Evolutionary conservation across 1,140 invertebrate genomes (phyloP).

Genomic region (Venturia canescens): DNA sequence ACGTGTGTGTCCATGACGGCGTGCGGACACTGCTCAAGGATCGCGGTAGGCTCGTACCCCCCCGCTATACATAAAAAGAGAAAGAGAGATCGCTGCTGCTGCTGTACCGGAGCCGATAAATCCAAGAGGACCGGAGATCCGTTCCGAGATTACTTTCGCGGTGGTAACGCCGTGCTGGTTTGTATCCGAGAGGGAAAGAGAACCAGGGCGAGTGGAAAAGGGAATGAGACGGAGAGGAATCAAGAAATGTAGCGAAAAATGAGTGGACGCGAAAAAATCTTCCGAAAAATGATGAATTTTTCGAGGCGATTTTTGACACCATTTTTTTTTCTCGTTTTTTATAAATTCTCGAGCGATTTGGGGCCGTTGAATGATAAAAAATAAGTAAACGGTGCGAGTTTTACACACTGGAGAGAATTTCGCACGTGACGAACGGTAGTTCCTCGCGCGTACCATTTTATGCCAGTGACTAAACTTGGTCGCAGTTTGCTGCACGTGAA

Average conservation of each 20-base stretch:
- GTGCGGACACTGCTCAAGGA: background rate
- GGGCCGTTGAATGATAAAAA: constrained; percentile 19
- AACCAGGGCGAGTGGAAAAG: too few relatives aligned
- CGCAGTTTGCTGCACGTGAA: too few relatives aligned
- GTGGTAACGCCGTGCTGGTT: constrained; percentile 41
- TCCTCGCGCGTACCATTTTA: too few relatives aligned
- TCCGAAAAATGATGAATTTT: background rate
- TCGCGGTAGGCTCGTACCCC: background rate
- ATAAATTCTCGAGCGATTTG: too few relatives aligned
- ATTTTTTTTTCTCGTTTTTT: too few relatives aligned
- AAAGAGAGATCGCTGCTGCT: background rate
- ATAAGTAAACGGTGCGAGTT: too few relatives aligned
- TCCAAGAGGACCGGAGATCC: constrained; percentile 48
- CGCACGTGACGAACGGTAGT: too few relatives aligned
- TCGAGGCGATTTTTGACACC: too few relatives aligned
- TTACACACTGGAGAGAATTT: too few relatives aligned
- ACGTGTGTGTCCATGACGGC: constrained; percentile 28
- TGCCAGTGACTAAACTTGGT: too few relatives aligned
- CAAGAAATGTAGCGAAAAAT: constrained; percentile 12
- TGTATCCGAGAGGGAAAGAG: background rate
- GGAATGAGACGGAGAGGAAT: constrained; percentile 7
- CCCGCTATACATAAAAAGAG: background rate
- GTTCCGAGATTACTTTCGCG: constrained; percentile 49
- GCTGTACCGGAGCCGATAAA: constrained; percentile 43
- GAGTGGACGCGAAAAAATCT: constrained; percentile 24